Percentiles rank a stretch among this genome's conserved stretches.
Evolutionary conservation across 2,113 vertebrate genomes (phyloP).

Genomic region (Ellobius talpinus): DNA sequence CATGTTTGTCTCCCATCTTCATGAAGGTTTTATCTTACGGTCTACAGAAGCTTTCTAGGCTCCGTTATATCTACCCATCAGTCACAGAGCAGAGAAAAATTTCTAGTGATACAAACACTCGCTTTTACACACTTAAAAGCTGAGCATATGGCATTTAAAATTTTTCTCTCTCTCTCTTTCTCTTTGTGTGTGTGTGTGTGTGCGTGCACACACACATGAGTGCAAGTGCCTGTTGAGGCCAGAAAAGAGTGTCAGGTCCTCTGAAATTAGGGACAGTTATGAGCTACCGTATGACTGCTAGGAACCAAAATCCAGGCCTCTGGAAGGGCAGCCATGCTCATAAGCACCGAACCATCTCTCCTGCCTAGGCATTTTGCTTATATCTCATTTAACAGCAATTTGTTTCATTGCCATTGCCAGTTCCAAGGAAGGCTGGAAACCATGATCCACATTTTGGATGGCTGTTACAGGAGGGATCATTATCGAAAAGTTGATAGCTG

Average conservation of each 20-base stretch:
- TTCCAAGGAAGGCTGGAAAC: not conserved
- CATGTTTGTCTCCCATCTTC: not conserved
- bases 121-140: not conserved
- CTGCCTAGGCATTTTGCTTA: not conserved
- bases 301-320: not conserved
- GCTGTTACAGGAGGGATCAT: not conserved
- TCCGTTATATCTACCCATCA: not conserved
- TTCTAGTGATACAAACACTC: not conserved
- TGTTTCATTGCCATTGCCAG: not conserved
- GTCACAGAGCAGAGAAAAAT: not conserved
- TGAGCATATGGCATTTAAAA: not conserved
- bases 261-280: not conserved
- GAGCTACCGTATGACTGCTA: not conserved
- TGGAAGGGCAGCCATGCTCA: not conserved
- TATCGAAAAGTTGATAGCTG: slow-evolving; percentile 7
- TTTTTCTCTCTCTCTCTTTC: not conserved
- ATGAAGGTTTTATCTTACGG: not conserved
- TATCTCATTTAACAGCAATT: not conserved
- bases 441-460: not conserved
- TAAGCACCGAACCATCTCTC: not conserved
- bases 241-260: not conserved
- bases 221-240: not conserved
- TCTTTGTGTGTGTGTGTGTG: not conserved
- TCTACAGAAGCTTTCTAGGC: not conserved
- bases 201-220: not conserved